A percentile compares a stretch with the other conserved stretches of the same genome.
Conservation (phyloP, 1,140 invertebrate species). For the Thaumetopoea pityocampa region DNA sequence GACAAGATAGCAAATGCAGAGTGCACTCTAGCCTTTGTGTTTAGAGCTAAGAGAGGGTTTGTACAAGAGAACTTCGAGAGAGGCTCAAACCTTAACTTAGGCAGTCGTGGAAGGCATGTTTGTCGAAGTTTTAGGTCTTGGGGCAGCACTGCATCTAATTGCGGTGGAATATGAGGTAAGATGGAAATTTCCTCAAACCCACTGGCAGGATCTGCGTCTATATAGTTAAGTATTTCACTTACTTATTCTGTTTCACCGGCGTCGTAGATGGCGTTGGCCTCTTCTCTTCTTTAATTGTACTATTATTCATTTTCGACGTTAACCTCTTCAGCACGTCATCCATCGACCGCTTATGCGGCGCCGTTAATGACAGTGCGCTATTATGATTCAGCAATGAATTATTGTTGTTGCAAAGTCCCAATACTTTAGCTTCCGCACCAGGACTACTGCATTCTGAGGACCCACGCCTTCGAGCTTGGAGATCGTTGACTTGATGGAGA, state of each 20-base stretch:
- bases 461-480: slow-evolving; percentile 68
- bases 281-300: slow-evolving; percentile 80
- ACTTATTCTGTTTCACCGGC: slow-evolving; percentile 76
- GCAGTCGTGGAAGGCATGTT: too few relatives aligned
- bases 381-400: slow-evolving; percentile 72
- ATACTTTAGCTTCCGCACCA: slow-evolving; percentile 77
- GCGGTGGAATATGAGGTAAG: too few relatives aligned
- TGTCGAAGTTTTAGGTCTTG: too few relatives aligned
- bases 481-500: slow-evolving; percentile 75
- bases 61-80: too few relatives aligned
- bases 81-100: too few relatives aligned
- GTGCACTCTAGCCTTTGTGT: too few relatives aligned
- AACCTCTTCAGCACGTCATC: slow-evolving; percentile 90
- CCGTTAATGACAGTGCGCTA: slow-evolving; percentile 62
- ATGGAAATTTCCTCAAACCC: too few relatives aligned
- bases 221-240: slow-evolving; percentile 29
- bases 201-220: background rate
- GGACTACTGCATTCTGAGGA: slow-evolving; percentile 84
- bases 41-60: too few relatives aligned
- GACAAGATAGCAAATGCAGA: too few relatives aligned
- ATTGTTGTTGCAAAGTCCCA: slow-evolving; percentile 73
- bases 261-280: slow-evolving; percentile 81
- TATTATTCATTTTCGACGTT: slow-evolving; percentile 87
- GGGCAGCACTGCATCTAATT: too few relatives aligned
- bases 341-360: slow-evolving; percentile 83